A percentile compares a stretch with the other conserved stretches of the same genome.
phyloP scores from a whole-genome alignment of 2,113 vertebrate species.

The Gnathonemus echidnorhynchus region DNA sequence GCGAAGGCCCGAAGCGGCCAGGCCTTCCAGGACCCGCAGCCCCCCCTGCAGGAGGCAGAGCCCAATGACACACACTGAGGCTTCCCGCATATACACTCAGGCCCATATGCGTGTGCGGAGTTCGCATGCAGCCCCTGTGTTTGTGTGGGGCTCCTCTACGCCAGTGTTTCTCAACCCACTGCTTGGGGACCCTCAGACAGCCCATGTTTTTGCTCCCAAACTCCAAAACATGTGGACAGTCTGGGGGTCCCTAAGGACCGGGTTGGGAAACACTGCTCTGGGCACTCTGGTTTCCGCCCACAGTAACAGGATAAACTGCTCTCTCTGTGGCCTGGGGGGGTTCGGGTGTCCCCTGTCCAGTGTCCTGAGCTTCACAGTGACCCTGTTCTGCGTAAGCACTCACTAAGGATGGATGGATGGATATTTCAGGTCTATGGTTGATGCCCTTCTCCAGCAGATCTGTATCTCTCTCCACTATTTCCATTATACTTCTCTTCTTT shows the following conservation, averaged over 20 bases:
- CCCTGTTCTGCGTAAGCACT: not conserved
- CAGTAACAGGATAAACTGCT: not conserved
- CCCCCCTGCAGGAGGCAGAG: constrained; percentile 51
- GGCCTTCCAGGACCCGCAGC: constrained; percentile 73
- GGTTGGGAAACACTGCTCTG: not conserved
- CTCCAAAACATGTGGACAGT: not conserved
- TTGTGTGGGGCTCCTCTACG: not conserved
- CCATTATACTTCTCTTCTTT: not conserved
- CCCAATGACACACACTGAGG: not conserved
- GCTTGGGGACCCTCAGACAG: too few species aligned
- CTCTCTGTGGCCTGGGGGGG: not conserved
- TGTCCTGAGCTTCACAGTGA: not conserved
- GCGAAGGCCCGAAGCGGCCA: constrained; percentile 82
- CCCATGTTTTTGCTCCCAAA: too few species aligned
- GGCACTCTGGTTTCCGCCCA: not conserved
- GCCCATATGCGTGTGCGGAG: not conserved
- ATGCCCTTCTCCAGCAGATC: not conserved
- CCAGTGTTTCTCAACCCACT: not conserved
- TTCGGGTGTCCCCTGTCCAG: not conserved
- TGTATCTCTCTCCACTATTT: not conserved
- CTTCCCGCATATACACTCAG: not conserved
- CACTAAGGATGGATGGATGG: not conserved
- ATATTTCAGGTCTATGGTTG: not conserved
- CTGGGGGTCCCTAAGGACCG: too few species aligned
- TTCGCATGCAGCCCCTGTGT: not conserved